Evolutionary conservation across 2,888 invertebrate genomes (phyloP), one percentile per base, ranked within the genome.

Genomic region (Cephus rjabovi): DNA sequence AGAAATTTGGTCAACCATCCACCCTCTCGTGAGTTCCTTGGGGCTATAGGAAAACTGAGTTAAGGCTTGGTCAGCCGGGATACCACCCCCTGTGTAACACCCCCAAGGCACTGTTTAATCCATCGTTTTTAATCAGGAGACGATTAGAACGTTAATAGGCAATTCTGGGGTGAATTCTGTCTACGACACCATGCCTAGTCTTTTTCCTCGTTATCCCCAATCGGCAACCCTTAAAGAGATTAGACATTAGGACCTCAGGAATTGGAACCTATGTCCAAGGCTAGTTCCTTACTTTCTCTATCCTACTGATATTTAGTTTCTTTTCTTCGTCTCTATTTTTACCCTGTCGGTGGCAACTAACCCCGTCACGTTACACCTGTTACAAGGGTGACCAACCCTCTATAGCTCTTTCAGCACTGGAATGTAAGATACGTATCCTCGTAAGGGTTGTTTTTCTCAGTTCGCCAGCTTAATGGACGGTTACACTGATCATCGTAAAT

Each of bases 1-100:
- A 87, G 88, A 85, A 89, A 89, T 90, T 89, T 89, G 88, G 89
- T 88, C 87, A 88, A 85, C 86, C 85, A 81, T 79, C 75, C 75
- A 70, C 86, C 76, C 40, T 15, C 40, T 40, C 40, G 40, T 40
- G 40, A 40, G 4, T 15, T 40, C 40, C 40, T 40, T 80, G 79
- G 84, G 87, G 82, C 78, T 81, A 79, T 79, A 76, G 69, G 83
- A 86, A 40, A 88, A 87, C 87, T 87, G 86, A 85, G 85, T 90
- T 90, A 90, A 83, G 86, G 86, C 86, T 86, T 87, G 88, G 88
- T 87, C 88, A 87, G 87, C 86, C 83, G 15, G 40, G 15, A 40
- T 40, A 15, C 2, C 15, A 40, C 15, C 80, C 83, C 75, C 84
- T 86, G 80, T 79, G 84, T 79, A 86, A 87, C 80, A 86, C 87